Percentiles rank a stretch among this genome's conserved stretches.
These are phyloP conservation scores for Kryptolebias ocellatus DNA, from an alignment of 2,797 vertebrate genomes.

Conservation along the genomic window DNA sequence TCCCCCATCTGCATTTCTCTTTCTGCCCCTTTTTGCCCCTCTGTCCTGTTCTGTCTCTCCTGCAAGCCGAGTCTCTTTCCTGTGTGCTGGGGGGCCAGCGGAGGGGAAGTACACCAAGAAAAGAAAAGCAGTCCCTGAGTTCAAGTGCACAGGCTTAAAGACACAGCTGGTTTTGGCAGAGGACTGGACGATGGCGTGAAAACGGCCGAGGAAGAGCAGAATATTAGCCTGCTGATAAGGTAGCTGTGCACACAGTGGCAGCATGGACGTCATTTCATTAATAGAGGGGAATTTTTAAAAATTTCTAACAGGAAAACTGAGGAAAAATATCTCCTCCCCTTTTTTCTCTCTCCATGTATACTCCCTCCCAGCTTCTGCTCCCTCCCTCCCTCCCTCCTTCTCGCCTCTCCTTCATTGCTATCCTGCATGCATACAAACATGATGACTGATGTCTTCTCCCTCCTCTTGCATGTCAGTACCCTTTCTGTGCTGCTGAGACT, in stretches of 20 bases:
- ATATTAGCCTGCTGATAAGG: conserved; percentile 55
- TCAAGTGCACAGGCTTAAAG: conserved; percentile 80
- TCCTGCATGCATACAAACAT: conserved; percentile 59
- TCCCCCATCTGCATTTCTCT: conserved; percentile 75
- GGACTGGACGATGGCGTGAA: conserved; percentile 45
- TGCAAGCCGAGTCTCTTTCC: conserved; percentile 76
- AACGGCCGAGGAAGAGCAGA: conserved; percentile 48
- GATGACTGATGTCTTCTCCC: conserved; percentile 75
- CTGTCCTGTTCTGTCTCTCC: conserved; percentile 61
- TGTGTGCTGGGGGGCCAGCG: conserved; percentile 78
- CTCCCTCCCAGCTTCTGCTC: conserved; percentile 71
- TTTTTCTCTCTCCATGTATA: conserved; percentile 61
- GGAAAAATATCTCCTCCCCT: conserved; percentile 74
- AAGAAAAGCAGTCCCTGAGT: conserved; percentile 76
- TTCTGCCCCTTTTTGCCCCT: conserved; percentile 71
- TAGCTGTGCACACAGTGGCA: conserved; percentile 34
- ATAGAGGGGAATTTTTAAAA: conserved; percentile 35
- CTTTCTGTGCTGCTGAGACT: conserved; percentile 67
- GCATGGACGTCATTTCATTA: conserved; percentile 49
- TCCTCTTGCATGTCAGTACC: conserved; percentile 62
- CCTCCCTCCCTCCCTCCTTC: conserved; percentile 72
- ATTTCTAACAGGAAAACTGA: conserved; percentile 69
- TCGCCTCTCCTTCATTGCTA: conserved; percentile 70
- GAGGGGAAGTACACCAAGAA: conserved; percentile 76
- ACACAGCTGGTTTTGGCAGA: conserved; percentile 74